Percentiles rank a stretch among this genome's conserved stretches.
Conservation (phyloP, 2,113 vertebrate genomes). For the Bucco capensis region DNA sequence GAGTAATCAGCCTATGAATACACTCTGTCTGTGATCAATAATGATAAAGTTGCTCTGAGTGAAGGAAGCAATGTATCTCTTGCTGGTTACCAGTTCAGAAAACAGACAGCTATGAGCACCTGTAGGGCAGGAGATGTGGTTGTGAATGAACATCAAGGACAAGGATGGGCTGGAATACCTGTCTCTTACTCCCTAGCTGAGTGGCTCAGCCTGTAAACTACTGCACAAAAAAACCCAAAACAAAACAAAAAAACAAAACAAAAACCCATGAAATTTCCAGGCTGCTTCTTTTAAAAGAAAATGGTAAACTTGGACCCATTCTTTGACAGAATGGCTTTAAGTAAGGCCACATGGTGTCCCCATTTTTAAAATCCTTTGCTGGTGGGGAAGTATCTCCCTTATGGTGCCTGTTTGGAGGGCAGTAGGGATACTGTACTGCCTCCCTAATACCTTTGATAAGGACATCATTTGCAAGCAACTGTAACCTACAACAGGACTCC, state of each 20-base stretch:
- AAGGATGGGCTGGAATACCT: rapidly evolving
- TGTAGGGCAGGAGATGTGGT: not conserved
- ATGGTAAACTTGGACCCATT: not conserved
- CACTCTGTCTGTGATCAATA: not conserved
- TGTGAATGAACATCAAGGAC: not conserved
- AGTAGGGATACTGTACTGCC: not conserved
- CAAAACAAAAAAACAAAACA: no score
- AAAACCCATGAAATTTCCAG: not conserved
- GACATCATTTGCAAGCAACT: not conserved
- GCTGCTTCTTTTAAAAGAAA: not conserved
- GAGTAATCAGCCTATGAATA: not conserved
- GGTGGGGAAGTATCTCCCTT: not conserved
- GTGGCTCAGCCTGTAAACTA: not conserved
- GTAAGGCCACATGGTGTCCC: not conserved
- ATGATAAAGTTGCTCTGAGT: not conserved
- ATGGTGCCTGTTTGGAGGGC: not conserved
- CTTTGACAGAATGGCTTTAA: not conserved
- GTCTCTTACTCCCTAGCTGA: not conserved
- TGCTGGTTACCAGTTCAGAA: not conserved
- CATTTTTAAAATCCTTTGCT: not conserved
- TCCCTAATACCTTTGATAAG: not conserved
- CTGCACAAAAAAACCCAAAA: no score
- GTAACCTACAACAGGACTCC: not conserved
- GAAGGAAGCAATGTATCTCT: not conserved
- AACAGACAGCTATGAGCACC: rapidly evolving